phyloP scores from a whole-genome alignment of 2,888 invertebrate genomes.

The Caenorhabditis imperialis region DNA sequence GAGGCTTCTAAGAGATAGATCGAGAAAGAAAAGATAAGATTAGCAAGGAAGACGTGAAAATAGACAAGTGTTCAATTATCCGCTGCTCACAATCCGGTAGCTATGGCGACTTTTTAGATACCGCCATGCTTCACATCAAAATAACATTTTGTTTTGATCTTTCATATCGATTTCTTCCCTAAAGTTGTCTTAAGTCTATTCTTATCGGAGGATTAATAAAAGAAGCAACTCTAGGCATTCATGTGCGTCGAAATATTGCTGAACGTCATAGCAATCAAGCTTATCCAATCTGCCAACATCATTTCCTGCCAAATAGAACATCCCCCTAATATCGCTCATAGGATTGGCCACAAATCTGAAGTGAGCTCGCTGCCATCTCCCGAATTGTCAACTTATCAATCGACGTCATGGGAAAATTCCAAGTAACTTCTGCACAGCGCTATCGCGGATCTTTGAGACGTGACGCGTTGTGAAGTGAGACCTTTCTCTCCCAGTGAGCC shows the following conservation, averaged over 20 bases:
- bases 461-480: not conserved
- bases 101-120: constrained; percentile 23
- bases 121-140: constrained; percentile 2
- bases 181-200: no score
- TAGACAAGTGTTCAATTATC: constrained; percentile 42
- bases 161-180: no score
- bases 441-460: not conserved
- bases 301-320: constrained; percentile 24
- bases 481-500: not conserved
- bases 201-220: no score
- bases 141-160: not conserved
- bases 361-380: not conserved
- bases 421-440: constrained; percentile 1
- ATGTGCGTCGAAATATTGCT: no score
- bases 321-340: constrained; percentile 28
- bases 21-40: constrained; percentile 24
- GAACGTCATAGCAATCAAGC: constrained; percentile 26
- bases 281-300: no score
- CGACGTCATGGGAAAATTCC: constrained; percentile 24
- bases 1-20: no score
- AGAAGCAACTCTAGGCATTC: no score
- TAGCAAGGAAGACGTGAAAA: constrained; percentile 20
- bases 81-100: constrained; percentile 22
- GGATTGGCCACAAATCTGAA: constrained; percentile 40
- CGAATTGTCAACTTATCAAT: constrained; percentile 14